Conservation (phyloP, 2,113 vertebrate species). For the Oncorhynchus gorbuscha region DNA sequence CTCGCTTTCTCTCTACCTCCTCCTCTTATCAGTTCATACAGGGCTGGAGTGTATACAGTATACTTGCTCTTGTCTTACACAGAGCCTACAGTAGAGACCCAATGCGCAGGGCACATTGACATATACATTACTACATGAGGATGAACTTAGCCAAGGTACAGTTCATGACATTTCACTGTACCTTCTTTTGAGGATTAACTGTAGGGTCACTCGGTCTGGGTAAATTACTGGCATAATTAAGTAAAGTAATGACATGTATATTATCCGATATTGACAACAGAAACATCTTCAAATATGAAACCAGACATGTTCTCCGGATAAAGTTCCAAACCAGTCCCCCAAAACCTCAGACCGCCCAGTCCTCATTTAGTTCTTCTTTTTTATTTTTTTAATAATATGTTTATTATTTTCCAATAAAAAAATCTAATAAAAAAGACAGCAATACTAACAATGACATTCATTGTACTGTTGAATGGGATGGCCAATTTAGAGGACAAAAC, state of each 20-base stretch:
- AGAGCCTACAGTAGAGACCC: background rate
- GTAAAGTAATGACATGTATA: background rate
- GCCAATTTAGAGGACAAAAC: too few species aligned
- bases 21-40: background rate
- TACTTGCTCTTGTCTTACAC: background rate
- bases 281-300: background rate
- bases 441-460: too few species aligned
- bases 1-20: background rate
- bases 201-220: background rate
- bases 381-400: too few species aligned
- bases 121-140: background rate
- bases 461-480: too few species aligned
- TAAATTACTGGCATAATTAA: background rate
- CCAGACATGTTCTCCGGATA: background rate
- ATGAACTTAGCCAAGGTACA: background rate
- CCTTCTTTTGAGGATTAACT: background rate
- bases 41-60: background rate
- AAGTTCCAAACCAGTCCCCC: background rate
- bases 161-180: background rate
- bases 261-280: background rate
- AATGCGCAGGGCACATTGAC: background rate
- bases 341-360: constrained; percentile 2
- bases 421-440: too few species aligned
- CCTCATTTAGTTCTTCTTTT: background rate
- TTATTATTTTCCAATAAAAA: too few species aligned